These are phyloP conservation scores for Leptura quadrifasciata DNA, from an alignment of 2,888 invertebrate species.

Conservation along the genomic window DNA sequence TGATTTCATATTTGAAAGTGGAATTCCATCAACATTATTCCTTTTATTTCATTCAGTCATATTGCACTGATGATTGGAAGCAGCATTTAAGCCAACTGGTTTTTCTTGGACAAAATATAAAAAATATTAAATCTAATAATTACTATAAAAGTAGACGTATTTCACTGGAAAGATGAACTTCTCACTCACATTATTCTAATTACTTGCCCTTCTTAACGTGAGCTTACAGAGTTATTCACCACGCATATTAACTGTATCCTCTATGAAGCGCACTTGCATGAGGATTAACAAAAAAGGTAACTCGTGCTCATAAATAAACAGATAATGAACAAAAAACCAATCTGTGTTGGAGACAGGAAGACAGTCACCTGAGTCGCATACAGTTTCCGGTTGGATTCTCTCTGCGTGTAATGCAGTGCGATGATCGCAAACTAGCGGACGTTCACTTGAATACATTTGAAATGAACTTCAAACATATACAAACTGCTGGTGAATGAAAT, in stretches of 20 bases:
- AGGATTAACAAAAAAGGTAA: slow-evolving; percentile 25
- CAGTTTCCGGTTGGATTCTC: slow-evolving; percentile 43
- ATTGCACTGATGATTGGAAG: too few relatives aligned
- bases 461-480: slow-evolving; percentile 53
- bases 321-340: slow-evolving; percentile 41
- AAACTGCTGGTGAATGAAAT: not conserved
- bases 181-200: not conserved
- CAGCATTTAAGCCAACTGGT: too few relatives aligned
- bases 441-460: slow-evolving; percentile 65
- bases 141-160: not conserved
- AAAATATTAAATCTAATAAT: too few relatives aligned
- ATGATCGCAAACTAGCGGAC: slow-evolving; percentile 63
- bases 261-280: slow-evolving; percentile 10
- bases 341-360: slow-evolving; percentile 42
- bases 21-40: too few relatives aligned
- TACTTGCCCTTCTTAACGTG: not conserved
- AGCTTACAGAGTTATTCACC: not conserved
- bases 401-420: slow-evolving; percentile 47
- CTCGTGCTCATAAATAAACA: slow-evolving; percentile 41
- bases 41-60: too few relatives aligned
- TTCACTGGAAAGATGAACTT: not conserved
- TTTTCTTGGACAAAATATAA: too few relatives aligned
- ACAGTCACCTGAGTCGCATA: slow-evolving; percentile 41
- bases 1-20: too few relatives aligned
- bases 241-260: slow-evolving; percentile 20